phyloP scores from a whole-genome alignment of 2,888 invertebrate species.

The Polietes domitor region DNA sequence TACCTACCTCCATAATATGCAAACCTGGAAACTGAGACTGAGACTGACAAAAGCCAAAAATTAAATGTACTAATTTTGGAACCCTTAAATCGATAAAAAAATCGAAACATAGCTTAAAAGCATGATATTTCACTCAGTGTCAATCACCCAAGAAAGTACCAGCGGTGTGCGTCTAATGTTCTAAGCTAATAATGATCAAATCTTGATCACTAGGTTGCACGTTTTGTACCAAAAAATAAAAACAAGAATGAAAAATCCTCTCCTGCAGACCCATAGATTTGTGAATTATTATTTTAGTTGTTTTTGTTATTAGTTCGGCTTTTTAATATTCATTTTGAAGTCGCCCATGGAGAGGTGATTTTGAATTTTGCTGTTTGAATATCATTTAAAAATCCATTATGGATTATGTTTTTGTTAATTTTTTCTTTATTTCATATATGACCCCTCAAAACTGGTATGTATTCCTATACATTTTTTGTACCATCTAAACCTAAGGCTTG shows the following conservation, averaged over 20 bases:
- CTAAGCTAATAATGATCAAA: not conserved
- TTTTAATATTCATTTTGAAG: not conserved
- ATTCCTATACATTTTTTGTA: slow-evolving; percentile 37
- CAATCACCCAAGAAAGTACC: not conserved
- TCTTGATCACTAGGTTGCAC: not conserved
- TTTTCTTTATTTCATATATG: slow-evolving; percentile 31
- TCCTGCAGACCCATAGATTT: not conserved
- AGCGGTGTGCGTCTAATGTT: not conserved
- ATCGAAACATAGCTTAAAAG: not conserved
- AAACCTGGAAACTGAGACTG: too few relatives aligned
- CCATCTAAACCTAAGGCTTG: slow-evolving; percentile 29
- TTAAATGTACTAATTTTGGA: too few relatives aligned
- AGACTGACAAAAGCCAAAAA: too few relatives aligned
- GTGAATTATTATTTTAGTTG: not conserved
- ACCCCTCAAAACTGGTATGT: slow-evolving; percentile 64
- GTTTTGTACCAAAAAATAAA: slow-evolving; percentile 6
- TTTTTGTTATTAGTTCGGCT: not conserved
- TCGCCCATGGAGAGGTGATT: not conserved
- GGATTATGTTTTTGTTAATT: slow-evolving; percentile 3
- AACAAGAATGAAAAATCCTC: not conserved
- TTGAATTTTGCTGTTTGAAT: slow-evolving; percentile 18
- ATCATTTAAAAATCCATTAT: slow-evolving; percentile 6
- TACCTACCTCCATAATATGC: too few relatives aligned
- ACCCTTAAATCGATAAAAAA: too few relatives aligned
- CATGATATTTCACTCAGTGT: not conserved